These are phyloP conservation scores for Lophura nycthemera DNA, from an alignment of 2,113 vertebrate species.

Conservation along the genomic window DNA sequence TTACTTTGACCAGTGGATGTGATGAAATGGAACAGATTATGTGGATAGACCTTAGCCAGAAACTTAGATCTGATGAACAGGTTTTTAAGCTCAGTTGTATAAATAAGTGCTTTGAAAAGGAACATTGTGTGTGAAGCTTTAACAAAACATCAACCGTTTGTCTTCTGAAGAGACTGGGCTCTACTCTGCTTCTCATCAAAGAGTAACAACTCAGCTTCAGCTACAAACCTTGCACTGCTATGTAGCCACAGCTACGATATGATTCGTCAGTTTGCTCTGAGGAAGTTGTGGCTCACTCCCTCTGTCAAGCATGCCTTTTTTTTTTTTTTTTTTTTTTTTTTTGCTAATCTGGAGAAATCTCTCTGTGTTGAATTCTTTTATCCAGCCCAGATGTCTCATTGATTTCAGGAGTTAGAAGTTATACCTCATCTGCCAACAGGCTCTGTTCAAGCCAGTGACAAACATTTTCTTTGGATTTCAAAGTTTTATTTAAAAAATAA, in stretches of 20 bases:
- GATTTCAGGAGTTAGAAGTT: conserved; percentile 30
- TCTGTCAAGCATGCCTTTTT: not conserved
- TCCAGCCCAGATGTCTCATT: conserved; percentile 22
- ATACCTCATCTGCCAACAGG: not conserved
- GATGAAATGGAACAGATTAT: not conserved
- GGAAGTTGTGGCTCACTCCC: not conserved
- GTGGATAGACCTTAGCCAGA: not conserved
- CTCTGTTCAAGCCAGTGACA: not conserved
- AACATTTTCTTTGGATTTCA: conserved; percentile 61
- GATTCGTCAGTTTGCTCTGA: not conserved
- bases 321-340: not conserved
- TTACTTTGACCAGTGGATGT: not conserved
- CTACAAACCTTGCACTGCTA: not conserved
- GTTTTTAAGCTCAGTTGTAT: not conserved
- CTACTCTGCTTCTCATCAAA: not conserved
- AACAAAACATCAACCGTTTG: not conserved
- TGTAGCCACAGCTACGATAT: not conserved
- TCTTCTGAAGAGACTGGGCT: not conserved
- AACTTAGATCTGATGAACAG: not conserved
- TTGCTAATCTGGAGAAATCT: not conserved
- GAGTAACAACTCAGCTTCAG: not conserved
- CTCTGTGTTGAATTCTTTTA: conserved; percentile 23
- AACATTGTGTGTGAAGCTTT: not conserved
- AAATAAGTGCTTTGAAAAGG: not conserved
- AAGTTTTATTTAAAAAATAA: conserved; percentile 55